These are phyloP conservation scores for Drosophila mayri DNA, from an alignment of 1,140 invertebrate genomes.

Conservation along the genomic window DNA sequence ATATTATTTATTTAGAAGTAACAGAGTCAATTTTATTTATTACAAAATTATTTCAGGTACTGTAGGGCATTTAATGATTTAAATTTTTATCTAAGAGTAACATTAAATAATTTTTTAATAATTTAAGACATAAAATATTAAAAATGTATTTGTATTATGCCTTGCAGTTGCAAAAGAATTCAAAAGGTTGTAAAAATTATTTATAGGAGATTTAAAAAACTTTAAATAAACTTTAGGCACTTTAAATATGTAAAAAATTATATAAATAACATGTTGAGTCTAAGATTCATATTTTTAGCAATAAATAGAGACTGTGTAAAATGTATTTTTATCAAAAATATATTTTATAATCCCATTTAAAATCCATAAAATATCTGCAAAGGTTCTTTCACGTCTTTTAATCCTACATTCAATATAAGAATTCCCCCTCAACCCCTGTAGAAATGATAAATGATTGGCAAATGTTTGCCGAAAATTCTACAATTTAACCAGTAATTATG, in stretches of 20 bases:
- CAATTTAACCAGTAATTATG: constrained; percentile 53
- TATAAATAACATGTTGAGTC: not conserved
- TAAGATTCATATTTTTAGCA: not conserved
- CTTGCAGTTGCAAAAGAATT: too few species aligned
- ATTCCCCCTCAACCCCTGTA: not conserved
- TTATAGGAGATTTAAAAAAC: too few species aligned
- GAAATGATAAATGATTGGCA: constrained; percentile 38
- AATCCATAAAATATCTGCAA: not conserved
- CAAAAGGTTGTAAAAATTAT: too few species aligned
- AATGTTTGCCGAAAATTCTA: constrained; percentile 26
- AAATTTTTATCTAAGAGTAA: too few species aligned
- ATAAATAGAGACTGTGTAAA: not conserved
- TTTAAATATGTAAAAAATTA: not conserved
- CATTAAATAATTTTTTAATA: too few species aligned
- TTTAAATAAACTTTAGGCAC: too few species aligned
- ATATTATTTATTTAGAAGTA: too few species aligned
- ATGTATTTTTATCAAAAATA: not conserved
- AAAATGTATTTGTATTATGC: too few species aligned
- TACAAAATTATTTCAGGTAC: too few species aligned
- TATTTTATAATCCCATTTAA: not conserved
- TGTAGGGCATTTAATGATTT: too few species aligned
- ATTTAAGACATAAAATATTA: too few species aligned
- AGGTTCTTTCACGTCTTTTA: not conserved
- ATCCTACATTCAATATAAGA: not conserved
- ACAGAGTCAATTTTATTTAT: too few species aligned